Conservation (phyloP, 2,113 vertebrate genomes). For the Todiramphus saurophagus region DNA sequence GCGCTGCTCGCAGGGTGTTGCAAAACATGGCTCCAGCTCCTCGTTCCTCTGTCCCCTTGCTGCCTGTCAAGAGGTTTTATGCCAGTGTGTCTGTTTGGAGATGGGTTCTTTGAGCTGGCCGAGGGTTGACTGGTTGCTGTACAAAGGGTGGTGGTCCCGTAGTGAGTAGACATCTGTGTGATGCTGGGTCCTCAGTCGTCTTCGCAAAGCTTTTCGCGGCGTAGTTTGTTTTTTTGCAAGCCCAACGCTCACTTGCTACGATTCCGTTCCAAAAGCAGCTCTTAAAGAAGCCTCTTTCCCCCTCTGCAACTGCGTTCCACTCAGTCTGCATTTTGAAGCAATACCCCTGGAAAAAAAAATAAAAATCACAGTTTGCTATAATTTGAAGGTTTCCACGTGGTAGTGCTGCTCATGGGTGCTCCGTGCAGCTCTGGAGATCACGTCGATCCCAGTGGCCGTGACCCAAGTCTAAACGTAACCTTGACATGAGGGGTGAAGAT, state of each 20-base stretch:
- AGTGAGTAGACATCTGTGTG: background rate
- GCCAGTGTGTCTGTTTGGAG: background rate
- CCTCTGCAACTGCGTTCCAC: background rate
- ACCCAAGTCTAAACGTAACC: background rate
- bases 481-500: background rate
- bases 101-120: background rate
- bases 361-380: background rate
- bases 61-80: background rate
- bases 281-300: background rate
- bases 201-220: background rate
- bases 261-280: background rate
- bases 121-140: background rate
- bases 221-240: constrained; percentile 30
- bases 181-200: background rate
- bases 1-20: background rate
- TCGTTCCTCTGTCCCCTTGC: fast-evolving
- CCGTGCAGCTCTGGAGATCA: background rate
- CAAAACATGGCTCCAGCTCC: background rate
- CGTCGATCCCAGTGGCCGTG: background rate
- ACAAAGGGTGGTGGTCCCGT: background rate
- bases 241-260: background rate
- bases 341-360: background rate
- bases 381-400: background rate
- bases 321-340: background rate
- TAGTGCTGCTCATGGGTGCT: background rate